Evolutionary conservation across 1,140 invertebrate species (phyloP).

Genomic region (Ceratosolen fusciceps): DNA sequence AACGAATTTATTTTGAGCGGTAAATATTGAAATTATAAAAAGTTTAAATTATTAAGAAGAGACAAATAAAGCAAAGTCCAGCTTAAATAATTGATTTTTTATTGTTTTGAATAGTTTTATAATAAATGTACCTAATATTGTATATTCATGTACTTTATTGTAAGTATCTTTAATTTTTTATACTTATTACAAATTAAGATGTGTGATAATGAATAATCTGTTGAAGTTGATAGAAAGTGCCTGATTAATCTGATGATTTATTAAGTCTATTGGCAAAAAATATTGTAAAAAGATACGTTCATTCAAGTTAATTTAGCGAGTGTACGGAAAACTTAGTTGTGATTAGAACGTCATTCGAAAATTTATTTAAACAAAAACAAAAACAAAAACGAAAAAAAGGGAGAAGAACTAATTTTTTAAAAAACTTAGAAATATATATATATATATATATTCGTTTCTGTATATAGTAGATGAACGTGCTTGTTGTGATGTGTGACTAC

Average conservation of each 20-base stretch:
- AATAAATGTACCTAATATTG: slow-evolving; percentile 1
- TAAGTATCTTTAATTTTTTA: slow-evolving; percentile 41
- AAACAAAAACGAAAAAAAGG: background rate
- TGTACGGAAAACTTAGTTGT: background rate
- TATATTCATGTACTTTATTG: slow-evolving; percentile 28
- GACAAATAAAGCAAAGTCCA: background rate
- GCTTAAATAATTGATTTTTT: background rate
- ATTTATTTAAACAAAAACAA: no score
- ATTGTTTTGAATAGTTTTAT: background rate
- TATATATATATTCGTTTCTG: background rate
- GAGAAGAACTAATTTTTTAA: slow-evolving; percentile 10
- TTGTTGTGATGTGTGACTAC: background rate
- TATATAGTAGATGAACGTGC: background rate
- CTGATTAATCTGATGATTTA: slow-evolving; percentile 40
- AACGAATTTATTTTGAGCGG: background rate
- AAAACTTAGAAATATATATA: no score
- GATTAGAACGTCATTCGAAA: background rate
- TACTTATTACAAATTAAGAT: slow-evolving; percentile 13
- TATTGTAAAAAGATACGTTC: slow-evolving; percentile 10
- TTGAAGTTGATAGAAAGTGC: slow-evolving; percentile 36
- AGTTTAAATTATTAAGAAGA: background rate
- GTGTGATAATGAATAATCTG: slow-evolving; percentile 16
- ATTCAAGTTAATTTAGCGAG: slow-evolving; percentile 10
- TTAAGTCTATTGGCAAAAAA: slow-evolving; percentile 13
- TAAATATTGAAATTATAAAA: no score